Base-by-base conservation (phyloP, 2,113 vertebrate species). In the Erinaceus europaeus region DNA sequence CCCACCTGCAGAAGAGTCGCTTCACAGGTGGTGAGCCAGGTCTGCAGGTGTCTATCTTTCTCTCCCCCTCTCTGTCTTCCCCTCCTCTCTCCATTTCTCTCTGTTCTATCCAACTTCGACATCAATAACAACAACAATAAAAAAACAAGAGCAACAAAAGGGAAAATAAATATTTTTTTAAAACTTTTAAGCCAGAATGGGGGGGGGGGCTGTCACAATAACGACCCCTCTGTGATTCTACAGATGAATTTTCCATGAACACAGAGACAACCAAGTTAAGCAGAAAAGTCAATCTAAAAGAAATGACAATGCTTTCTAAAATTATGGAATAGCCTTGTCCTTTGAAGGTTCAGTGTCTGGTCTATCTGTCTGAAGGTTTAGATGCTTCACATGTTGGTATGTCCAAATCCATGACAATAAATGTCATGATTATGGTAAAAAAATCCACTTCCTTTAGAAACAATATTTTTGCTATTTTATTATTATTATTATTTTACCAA, bases 331-430 rank as follows among this genome's bases (percentile, higher is more conserved):
- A 69, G 34, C 44, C 34, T 44, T 64, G 23, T 65, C 42, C 53
- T 81, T 93, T 91, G 82, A 94, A 79, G 78, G 23, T 64, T 87
- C 72, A 84, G 68, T n/a, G 92, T 36, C 67, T 65, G 89, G 65
- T 18, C 65, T 23, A 61, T 84, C 82, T 59, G 46, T 57, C 81
- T 89, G 46, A 59, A 52, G 89, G 71, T 62, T 90, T 72, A 73
- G 80, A 79, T 62, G 46, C 77, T 73, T 93, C 81, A 86, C 57
- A 90, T n/a, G 74, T 78, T 93, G 78, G 90, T 78, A 90, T 78
- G 32, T 83, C 79, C 69, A 89, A 93, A 82, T 89, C 81, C 87
- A 67, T 92, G 88, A 89, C 92, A 91, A 72, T 77, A 93, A 93
- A 82, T 91, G 90, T 84, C 87, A 89, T 20, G 59, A 88, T 92